phyloP scores from a whole-genome alignment of 2,113 vertebrate genomes.

The Atractosteus spatula region DNA sequence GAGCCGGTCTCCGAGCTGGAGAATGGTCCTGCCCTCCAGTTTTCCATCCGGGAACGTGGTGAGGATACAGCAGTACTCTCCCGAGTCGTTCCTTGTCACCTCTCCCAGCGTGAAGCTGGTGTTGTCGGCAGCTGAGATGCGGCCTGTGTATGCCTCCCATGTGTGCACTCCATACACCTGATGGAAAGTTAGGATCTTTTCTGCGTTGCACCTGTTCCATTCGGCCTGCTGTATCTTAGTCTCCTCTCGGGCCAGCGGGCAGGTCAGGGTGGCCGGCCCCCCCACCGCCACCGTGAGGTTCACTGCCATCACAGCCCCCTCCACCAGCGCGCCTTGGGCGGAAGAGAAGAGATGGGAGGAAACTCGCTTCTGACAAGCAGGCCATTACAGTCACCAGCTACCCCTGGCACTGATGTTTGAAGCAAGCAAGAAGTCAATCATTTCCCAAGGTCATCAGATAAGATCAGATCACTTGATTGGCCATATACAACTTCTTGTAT shows the following conservation, averaged over 20 bases:
- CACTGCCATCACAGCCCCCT: not conserved
- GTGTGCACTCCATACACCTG: not conserved
- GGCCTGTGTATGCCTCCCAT: not conserved
- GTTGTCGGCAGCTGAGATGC: not conserved
- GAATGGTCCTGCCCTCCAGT: not conserved
- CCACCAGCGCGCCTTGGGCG: not conserved
- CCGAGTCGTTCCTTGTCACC: not conserved
- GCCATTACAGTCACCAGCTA: too few species aligned
- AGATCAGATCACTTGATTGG: too few species aligned
- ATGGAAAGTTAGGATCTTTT: not conserved
- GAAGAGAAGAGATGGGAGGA: too few species aligned
- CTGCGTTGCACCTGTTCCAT: not conserved
- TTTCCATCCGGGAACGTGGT: not conserved
- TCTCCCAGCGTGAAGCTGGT: not conserved
- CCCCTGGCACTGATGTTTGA: too few species aligned
- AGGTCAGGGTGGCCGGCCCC: not conserved
- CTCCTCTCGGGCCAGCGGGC: not conserved
- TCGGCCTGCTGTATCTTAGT: not conserved
- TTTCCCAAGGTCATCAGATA: too few species aligned
- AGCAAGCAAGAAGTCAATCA: too few species aligned
- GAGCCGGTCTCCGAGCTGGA: not conserved
- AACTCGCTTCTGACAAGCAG: too few species aligned
- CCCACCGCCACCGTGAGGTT: not conserved
- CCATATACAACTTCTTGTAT: too few species aligned
- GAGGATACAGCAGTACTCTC: constrained; percentile 3